Evolutionary conservation across 23 tunicate genomes (phyloP).

Genomic region (Corella eumyota): DNA sequence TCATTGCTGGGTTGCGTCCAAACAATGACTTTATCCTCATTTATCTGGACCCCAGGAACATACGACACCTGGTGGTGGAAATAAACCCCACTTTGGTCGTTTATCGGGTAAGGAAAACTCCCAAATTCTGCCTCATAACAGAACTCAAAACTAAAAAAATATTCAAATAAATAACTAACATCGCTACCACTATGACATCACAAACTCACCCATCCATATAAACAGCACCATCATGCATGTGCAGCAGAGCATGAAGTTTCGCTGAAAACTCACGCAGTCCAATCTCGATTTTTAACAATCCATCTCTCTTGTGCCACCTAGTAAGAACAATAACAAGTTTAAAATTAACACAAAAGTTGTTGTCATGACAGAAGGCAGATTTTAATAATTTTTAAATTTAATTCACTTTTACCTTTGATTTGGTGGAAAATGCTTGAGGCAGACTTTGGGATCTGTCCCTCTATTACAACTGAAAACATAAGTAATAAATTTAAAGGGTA

Average conservation of each 20-base stretch:
- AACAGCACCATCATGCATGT: slow-evolving; percentile 45
- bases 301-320: too few species aligned
- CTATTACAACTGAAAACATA: too few species aligned
- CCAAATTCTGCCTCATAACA: slow-evolving; percentile 71
- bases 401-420: too few species aligned
- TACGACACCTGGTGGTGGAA: slow-evolving; percentile 69
- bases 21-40: slow-evolving; percentile 33
- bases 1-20: slow-evolving; percentile 77
- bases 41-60: slow-evolving; percentile 80
- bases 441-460: too few species aligned
- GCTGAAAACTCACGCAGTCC: slow-evolving; percentile 78
- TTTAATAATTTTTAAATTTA: too few species aligned
- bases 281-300: slow-evolving; percentile 32
- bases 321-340: too few species aligned
- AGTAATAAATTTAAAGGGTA: too few species aligned
- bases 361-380: too few species aligned
- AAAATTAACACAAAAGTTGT: too few species aligned
- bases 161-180: neutral
- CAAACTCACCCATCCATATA: slow-evolving; percentile 45
- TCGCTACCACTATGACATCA: neutral
- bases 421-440: too few species aligned
- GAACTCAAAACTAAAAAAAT: slow-evolving; percentile 31
- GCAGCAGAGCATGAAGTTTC: slow-evolving; percentile 67
- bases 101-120: slow-evolving; percentile 37
- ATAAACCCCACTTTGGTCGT: slow-evolving; percentile 46